These are phyloP conservation scores for Carassius gibelio DNA, from an alignment of 2,113 vertebrate species.

Conservation along the genomic window DNA sequence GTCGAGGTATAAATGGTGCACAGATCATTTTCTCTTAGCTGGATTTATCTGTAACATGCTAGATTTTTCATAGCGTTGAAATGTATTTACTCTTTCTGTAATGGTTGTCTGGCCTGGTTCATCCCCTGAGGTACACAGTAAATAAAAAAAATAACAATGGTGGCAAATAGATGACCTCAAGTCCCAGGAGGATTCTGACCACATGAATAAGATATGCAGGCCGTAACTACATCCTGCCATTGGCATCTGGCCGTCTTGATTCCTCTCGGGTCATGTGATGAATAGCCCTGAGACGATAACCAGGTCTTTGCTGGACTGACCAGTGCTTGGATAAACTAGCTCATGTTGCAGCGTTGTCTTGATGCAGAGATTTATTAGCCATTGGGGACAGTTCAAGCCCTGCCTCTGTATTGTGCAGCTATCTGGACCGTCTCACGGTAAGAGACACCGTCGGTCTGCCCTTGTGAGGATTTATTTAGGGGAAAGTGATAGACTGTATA, in stretches of 20 bases:
- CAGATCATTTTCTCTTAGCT: slow-evolving; percentile 12
- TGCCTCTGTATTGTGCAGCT: slow-evolving; percentile 47
- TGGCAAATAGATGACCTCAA: slow-evolving; percentile 66
- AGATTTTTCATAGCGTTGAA: slow-evolving; percentile 54
- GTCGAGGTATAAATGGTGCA: neutral
- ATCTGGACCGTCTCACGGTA: slow-evolving; percentile 34
- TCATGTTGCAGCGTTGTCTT: slow-evolving; percentile 63
- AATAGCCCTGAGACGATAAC: slow-evolving; percentile 56
- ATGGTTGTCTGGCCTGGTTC: slow-evolving; percentile 59
- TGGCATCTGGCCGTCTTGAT: slow-evolving; percentile 58
- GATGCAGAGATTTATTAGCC: slow-evolving; percentile 72
- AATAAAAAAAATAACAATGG: slow-evolving; percentile 63
- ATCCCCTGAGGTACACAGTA: slow-evolving; percentile 62
- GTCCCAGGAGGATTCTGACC: slow-evolving; percentile 65
- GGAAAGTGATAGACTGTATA: slow-evolving; percentile 62
- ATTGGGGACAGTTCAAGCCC: slow-evolving; percentile 69
- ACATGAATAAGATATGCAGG: slow-evolving; percentile 75
- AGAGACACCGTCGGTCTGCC: slow-evolving; percentile 55
- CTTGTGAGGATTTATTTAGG: slow-evolving; percentile 70
- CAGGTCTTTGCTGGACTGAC: slow-evolving; percentile 62
- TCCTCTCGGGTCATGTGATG: slow-evolving; percentile 49
- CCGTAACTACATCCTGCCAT: slow-evolving; percentile 71
- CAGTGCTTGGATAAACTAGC: slow-evolving; percentile 68
- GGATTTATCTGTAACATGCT: slow-evolving; percentile 48
- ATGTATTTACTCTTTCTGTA: slow-evolving; percentile 61